Percentiles rank a stretch among this genome's conserved stretches.
Conservation (phyloP, 2,888 invertebrate species). For the Melipona beecheii region DNA sequence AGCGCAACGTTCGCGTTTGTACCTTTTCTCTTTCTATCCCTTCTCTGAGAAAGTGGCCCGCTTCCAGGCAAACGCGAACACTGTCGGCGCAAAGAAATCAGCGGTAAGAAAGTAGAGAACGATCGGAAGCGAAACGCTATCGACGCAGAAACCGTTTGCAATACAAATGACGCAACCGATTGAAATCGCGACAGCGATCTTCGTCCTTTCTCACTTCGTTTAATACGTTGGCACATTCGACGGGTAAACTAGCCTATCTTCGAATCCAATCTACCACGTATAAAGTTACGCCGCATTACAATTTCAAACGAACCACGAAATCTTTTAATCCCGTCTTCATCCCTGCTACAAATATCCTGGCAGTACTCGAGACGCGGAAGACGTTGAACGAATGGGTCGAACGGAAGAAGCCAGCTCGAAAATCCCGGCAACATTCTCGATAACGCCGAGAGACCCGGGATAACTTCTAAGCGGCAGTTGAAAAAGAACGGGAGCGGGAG, state of each 20-base stretch:
- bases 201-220: not conserved
- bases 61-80: not conserved
- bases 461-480: constrained; percentile 29
- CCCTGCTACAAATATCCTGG: not conserved
- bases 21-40: no score
- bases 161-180: not conserved
- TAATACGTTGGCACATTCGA: not conserved
- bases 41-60: no score
- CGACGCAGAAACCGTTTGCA: not conserved
- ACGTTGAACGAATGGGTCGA: not conserved
- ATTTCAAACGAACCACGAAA: constrained; percentile 12
- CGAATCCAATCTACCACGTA: not conserved
- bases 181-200: not conserved
- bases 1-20: not conserved
- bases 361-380: not conserved
- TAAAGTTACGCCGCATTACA: not conserved
- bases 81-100: not conserved
- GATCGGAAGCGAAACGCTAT: constrained; percentile 23
- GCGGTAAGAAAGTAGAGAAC: not conserved
- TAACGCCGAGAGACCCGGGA: constrained; percentile 24
- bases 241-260: not conserved
- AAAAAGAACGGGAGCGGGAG: not conserved
- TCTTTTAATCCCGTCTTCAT: constrained; percentile 7
- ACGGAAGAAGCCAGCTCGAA: constrained; percentile 1
- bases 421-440: constrained; percentile 40